phyloP scores from a whole-genome alignment of 1,140 invertebrate genomes.

The Phocides pigmalion region DNA sequence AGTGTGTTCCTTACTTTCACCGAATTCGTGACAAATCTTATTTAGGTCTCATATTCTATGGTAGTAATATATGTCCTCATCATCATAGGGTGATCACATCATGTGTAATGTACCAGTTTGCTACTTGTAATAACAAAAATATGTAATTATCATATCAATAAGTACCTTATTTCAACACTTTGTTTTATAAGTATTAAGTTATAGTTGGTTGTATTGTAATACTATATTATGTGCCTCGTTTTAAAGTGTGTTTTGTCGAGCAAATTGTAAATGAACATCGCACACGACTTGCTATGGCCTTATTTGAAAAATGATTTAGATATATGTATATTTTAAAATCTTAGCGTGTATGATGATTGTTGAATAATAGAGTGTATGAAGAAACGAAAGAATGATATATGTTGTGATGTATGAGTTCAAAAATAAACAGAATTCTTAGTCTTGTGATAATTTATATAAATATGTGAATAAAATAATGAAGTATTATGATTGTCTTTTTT shows the following conservation, averaged over 20 bases:
- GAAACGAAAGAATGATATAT: constrained; percentile 64
- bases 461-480: constrained; percentile 79
- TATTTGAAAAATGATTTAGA: constrained; percentile 68
- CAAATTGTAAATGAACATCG: constrained; percentile 54
- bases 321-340: constrained; percentile 43
- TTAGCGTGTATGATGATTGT: constrained; percentile 63
- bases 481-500: constrained; percentile 59
- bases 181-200: constrained; percentile 5
- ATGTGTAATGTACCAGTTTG: too few relatives aligned
- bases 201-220: constrained; percentile 40
- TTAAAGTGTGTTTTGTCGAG: constrained; percentile 44
- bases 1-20: too few relatives aligned
- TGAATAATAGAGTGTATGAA: constrained; percentile 70
- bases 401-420: constrained; percentile 82
- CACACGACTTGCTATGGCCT: constrained; percentile 67
- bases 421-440: constrained; percentile 74
- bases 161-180: constrained; percentile 54
- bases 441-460: constrained; percentile 82
- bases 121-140: constrained; percentile 27
- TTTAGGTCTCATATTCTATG: too few relatives aligned
- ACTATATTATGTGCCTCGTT: constrained; percentile 61
- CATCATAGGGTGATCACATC: too few relatives aligned
- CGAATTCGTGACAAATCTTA: too few relatives aligned
- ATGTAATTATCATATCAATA: constrained; percentile 63
- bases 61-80: too few relatives aligned